Base-by-base conservation (phyloP, 37 sponge, comb jelly and placozoan genomes). In the Crambe crambe region DNA sequence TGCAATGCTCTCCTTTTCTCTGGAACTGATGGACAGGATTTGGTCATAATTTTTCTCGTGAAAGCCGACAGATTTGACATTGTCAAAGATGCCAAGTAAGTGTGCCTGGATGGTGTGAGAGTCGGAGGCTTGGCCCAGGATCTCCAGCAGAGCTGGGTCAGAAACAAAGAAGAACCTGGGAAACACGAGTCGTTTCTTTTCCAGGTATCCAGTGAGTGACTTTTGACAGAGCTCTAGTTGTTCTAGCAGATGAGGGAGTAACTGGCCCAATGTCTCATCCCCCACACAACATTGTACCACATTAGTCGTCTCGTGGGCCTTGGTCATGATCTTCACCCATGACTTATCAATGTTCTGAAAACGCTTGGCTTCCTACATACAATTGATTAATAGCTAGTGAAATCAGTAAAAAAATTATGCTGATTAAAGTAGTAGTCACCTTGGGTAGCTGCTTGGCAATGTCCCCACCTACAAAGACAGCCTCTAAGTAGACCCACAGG, bases 371-470 rank as follows among this genome's bases (percentile, higher is more conserved):
- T 95, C 96, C 93, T 91, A 76, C 31, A 75, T 40, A 22, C 20
- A n/a, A 71, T 25, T 39, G 20, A 71, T 8, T 2, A 74, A 4
- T 17, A 76, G 34, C 1, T 67, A 2, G 17, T 62, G 64, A n/a
- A 26, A 62, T 27, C n/a, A 23, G 54, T 51, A 18, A 15, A 51
- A 9, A 18, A 9, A 18, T 18, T 15, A 9, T 51, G 15, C 15
- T 51, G 15, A 51, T 51, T 18, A 15, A 51, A 18, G 15, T 18
- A 47, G 21, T 3, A 17, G 37, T 29, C 57, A 84, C 96, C 85
- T 98, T 95, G 30, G 99, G 99, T 35, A 98, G 86, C 87, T 98
- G 99, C 79, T 98, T 98, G 59, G 99, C 99, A 54, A 98, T 98
- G 78, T 98, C 99, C 64, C 99, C 99, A 3, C 96, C 99, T 22